Percentiles rank a stretch among this genome's conserved stretches.
Evolutionary conservation across 2,113 vertebrate genomes (phyloP).

Genomic region (Sminthopsis crassicaudata): DNA sequence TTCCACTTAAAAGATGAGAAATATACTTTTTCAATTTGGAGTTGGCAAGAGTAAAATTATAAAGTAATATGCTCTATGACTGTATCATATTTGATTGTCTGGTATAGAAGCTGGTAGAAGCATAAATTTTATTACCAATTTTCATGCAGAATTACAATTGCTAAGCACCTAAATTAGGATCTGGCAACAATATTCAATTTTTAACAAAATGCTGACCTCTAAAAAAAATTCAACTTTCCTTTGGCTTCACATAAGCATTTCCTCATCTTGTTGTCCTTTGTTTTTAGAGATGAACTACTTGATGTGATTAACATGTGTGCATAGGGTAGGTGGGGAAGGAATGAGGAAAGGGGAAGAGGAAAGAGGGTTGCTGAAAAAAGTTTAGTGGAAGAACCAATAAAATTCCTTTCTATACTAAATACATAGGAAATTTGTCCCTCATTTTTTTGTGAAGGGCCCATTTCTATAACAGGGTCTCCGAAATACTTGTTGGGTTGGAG

Average conservation of each 20-base stretch:
- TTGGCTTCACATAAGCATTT: neutral
- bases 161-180: conserved; percentile 14
- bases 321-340: neutral
- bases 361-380: neutral
- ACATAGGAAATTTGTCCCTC: neutral
- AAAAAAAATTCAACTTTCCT: neutral
- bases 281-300: conserved; percentile 23
- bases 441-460: neutral
- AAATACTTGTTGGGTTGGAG: neutral
- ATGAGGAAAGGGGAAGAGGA: neutral
- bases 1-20: conserved; percentile 49
- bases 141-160: conserved; percentile 41
- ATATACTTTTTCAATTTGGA: conserved; percentile 46
- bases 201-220: conserved; percentile 20
- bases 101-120: neutral
- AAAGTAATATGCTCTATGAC: conserved; percentile 37
- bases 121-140: conserved; percentile 8
- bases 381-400: neutral
- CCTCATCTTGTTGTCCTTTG: conserved; percentile 6
- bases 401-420: neutral
- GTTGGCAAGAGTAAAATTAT: conserved; percentile 48
- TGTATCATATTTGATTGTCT: conserved; percentile 31
- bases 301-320: neutral
- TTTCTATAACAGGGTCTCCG: neutral
- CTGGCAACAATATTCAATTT: neutral